Evolutionary conservation across 2,888 invertebrate species (phyloP), one percentile per base, ranked within the genome.

Genomic region (Melikaiella ostensackeni): DNA sequence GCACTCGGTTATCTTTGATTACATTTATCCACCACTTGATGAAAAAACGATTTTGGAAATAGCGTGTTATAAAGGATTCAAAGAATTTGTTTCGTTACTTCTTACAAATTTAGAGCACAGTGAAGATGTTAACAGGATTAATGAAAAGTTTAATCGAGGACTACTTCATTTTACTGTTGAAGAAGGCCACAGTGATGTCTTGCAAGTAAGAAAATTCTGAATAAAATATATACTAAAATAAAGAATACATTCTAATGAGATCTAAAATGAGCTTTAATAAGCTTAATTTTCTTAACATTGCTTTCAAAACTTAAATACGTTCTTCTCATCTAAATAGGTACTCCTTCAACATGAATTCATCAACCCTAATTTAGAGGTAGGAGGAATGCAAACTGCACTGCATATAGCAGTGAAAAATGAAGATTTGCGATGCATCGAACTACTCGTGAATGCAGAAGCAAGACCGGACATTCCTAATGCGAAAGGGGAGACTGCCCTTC

Each of bases 391-490:
- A 55, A 91, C 91, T 1, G 89, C 92, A 4, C 79, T 92, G 6
- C 91, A 92, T 76, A 81, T 90, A 5, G 91, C 91, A 0, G 89
- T 89, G 13, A 90, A 93, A 46, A 89, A 89, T 11, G 89, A 91
- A 19, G 92, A 92, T 78, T 90, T 92, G 83, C 92, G 93, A 59
- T 93, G 94, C 89, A 92, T 93, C 35, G 92, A 92, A 82, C 84
- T 93, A 21, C 91, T 95, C 7, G 84, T 95, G n/a, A 92, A 93
- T 86, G 92, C 92, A 16, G 93, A 93, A 5, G 92, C 93, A 70
- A 92, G 94, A 84, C 92, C 93, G 0, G 94, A 94, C 86, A 91
- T 93, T 57, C 92, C 93, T 0, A 93, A 94, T 86, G 88, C 87
- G 61, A 93, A 92, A 85, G 93, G 93, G 0, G 82, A 93, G 30